Evolutionary conservation across 2,113 vertebrate species (phyloP), one percentile per base, ranked within the genome.

Genomic region (Grallaria varia): DNA sequence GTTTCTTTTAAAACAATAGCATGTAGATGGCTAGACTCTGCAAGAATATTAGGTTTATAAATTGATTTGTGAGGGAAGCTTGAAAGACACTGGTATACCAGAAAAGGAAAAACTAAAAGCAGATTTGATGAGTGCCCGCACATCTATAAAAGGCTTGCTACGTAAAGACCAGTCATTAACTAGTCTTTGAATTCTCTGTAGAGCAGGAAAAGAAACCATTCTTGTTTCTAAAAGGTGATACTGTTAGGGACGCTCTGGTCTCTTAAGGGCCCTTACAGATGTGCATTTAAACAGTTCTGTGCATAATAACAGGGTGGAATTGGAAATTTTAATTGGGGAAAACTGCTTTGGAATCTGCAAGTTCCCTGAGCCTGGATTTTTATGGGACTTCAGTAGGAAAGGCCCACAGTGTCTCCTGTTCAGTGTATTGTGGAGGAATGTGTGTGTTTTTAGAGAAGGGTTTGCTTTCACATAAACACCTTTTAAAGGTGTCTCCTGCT

Each of bases 281-380:
- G 42, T 67, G 30, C 2, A 0, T 75, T 87, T 75, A 31, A 81
- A 37, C 31, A 76, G 33, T 64, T 62, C n/a, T 52, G 5, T 45
- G 15, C 4, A 1, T 30, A 14, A 20, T 56, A 23, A 8, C 0
- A 0, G 30, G 9, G 8, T 50, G 39, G 39, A 63, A 79, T 72
- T 37, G 30, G 18, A 63, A 42, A 52, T 25, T 63, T 56, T 67
- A 35, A 6, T 23, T 50, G 47, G 30, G 28, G 12, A 66, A 84
- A 42, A 27, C 25, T 74, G 69, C 31, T 76, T 76, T 89, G 62
- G 35, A 64, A 60, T 64, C 35, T 39, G 19, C 22, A 52, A 28
- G 31, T 52, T 87, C 83, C 10, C 31, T 23, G 14, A 73, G 22
- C 21, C 4, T 73, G 53, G 18, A 14, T 87, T 91, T 77, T 92